Conservation (phyloP, 92 coral and sea anemone genomes). For the Porites cylindrica region DNA sequence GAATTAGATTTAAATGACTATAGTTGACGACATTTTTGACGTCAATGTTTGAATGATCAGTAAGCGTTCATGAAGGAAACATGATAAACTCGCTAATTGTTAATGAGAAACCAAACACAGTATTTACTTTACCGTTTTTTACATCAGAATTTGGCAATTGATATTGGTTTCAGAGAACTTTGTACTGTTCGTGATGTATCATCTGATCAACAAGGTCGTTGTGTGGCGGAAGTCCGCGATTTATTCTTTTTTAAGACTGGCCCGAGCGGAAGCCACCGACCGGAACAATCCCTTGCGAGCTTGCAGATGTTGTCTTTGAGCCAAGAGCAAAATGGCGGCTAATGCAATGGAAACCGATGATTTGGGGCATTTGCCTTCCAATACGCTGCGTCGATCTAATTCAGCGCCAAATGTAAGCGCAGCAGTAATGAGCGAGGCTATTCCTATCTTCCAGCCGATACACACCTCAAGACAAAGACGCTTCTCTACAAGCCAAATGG, state of each 20-base stretch:
- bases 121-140: no score
- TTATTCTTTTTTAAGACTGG: conserved; percentile 21
- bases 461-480: conserved; percentile 93
- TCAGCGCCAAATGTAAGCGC: conserved; percentile 99
- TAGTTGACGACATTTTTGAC: not conserved
- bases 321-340: conserved; percentile 87
- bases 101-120: no score
- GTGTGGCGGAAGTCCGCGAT: not conserved
- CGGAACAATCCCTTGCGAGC: conserved; percentile 97
- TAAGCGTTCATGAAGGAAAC: not conserved
- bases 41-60: not conserved
- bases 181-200: not conserved
- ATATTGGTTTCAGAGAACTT: not conserved
- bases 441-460: conserved; percentile 78
- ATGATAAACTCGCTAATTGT: no score
- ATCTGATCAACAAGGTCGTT: not conserved
- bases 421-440: conserved; percentile 85
- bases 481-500: conserved; percentile 86
- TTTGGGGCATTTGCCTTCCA: conserved; percentile 84
- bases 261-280: conserved; percentile 66
- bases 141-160: no score
- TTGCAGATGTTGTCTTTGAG: conserved; percentile 72
- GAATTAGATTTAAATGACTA: not conserved
- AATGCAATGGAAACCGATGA: conserved; percentile 99
- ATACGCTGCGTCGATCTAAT: conserved; percentile 93